These are phyloP conservation scores for Mythimna loreyi DNA, from an alignment of 2,888 invertebrate genomes.

Conservation along the genomic window DNA sequence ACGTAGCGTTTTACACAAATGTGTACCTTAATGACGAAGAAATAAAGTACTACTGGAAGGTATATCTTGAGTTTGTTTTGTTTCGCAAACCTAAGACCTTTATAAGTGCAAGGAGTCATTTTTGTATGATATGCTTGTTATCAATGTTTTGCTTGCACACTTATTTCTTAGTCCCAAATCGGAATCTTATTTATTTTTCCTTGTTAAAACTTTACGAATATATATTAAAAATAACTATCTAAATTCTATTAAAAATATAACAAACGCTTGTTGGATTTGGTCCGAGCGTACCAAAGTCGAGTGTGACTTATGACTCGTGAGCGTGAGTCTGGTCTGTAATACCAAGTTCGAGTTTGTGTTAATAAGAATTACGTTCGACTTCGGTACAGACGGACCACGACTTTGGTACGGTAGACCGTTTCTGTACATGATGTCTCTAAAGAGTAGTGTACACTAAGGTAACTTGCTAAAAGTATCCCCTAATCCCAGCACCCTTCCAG, in stretches of 20 bases:
- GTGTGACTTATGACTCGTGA: no score
- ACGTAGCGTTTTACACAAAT: constrained; percentile 87
- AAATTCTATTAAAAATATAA: no score
- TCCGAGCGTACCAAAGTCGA: no score
- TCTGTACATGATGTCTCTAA: not conserved
- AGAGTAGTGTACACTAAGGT: not conserved
- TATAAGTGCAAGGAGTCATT: constrained; percentile 33
- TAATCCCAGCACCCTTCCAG: constrained; percentile 68
- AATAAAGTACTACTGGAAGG: constrained; percentile 72
- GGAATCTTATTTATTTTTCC: constrained; percentile 3
- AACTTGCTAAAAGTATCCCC: not conserved
- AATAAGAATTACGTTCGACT: no score
- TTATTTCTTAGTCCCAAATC: not conserved
- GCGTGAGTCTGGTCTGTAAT: no score
- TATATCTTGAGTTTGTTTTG: constrained; percentile 5
- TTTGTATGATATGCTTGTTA: constrained; percentile 36
- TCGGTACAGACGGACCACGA: no score
- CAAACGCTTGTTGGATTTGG: no score
- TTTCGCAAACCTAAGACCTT: constrained; percentile 35
- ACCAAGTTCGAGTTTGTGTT: no score
- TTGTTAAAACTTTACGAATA: constrained; percentile 11
- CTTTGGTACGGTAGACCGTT: no score
- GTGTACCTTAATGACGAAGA: constrained; percentile 79
- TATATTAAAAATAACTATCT: no score
- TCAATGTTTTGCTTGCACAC: constrained; percentile 6